Conservation (phyloP, 92 coral and sea anemone genomes). For the Bergia puertoricense region DNA sequence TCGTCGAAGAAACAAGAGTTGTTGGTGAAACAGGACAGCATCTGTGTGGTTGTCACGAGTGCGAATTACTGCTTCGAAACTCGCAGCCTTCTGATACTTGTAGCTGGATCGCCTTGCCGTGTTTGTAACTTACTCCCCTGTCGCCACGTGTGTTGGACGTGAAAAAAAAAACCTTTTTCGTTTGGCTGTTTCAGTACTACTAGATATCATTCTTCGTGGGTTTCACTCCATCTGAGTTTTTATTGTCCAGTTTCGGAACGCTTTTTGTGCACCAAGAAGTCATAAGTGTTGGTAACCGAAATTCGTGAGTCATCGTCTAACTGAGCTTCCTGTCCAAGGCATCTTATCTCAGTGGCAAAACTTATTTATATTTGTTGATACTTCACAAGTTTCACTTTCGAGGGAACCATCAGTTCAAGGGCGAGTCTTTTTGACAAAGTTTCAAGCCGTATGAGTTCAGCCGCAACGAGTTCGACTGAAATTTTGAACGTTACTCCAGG, state of each 20-base stretch:
- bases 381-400: conserved; percentile 44
- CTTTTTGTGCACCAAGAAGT: conserved; percentile 36
- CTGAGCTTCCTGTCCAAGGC: conserved; percentile 47
- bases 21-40: conserved; percentile 12
- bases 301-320: conserved; percentile 39
- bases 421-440: conserved; percentile 40
- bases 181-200: neutral
- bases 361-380: conserved; percentile 27
- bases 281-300: conserved; percentile 25
- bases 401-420: conserved; percentile 39
- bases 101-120: conserved; percentile 41
- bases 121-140: conserved; percentile 33
- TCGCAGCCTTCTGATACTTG: conserved; percentile 39
- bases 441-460: conserved; percentile 53
- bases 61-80: conserved; percentile 39
- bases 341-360: conserved; percentile 36
- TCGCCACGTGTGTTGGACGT: conserved; percentile 53
- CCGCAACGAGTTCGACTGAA: conserved; percentile 48
- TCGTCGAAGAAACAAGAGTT: conserved; percentile 14
- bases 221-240: conserved; percentile 23
- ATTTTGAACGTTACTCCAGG: conserved; percentile 39
- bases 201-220: conserved; percentile 22
- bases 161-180: conserved; percentile 25
- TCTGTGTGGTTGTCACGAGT: conserved; percentile 53
- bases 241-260: conserved; percentile 15